Conservation (phyloP, 2,888 invertebrate genomes). For the Sarcophaga subvicina region DNA sequence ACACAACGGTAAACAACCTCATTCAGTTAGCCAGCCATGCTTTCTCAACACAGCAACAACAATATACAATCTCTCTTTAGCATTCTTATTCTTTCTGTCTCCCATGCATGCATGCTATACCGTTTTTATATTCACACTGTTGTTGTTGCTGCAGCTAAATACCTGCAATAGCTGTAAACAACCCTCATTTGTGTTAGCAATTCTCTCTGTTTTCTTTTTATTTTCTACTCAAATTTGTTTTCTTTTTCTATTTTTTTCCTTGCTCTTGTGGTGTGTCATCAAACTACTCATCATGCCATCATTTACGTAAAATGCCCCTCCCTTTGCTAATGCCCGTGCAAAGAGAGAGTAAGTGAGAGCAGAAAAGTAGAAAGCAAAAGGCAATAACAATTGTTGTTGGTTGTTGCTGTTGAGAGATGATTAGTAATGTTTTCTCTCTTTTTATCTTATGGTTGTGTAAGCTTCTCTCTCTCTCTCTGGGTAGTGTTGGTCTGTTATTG, state of each 20-base stretch:
- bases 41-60: too few species aligned
- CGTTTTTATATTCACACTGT: too few species aligned
- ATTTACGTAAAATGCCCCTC: constrained; percentile 53
- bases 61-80: too few species aligned
- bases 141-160: too few species aligned
- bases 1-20: too few species aligned
- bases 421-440: constrained; percentile 38
- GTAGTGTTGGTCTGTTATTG: background rate
- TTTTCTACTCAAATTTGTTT: background rate
- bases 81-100: too few species aligned
- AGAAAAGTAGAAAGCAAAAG: background rate
- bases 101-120: too few species aligned
- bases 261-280: constrained; percentile 8
- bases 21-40: too few species aligned
- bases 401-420: background rate
- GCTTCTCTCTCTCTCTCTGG: background rate
- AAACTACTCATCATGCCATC: constrained; percentile 6
- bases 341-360: background rate
- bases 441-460: constrained; percentile 8
- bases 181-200: constrained; percentile 48
- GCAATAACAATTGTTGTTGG: background rate
- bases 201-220: constrained; percentile 13
- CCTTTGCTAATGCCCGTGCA: background rate
- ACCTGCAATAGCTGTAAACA: constrained; percentile 20
- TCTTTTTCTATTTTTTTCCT: background rate